Evolutionary conservation across 1,140 invertebrate genomes (phyloP).

Genomic region (Zaprionus ornatus): DNA sequence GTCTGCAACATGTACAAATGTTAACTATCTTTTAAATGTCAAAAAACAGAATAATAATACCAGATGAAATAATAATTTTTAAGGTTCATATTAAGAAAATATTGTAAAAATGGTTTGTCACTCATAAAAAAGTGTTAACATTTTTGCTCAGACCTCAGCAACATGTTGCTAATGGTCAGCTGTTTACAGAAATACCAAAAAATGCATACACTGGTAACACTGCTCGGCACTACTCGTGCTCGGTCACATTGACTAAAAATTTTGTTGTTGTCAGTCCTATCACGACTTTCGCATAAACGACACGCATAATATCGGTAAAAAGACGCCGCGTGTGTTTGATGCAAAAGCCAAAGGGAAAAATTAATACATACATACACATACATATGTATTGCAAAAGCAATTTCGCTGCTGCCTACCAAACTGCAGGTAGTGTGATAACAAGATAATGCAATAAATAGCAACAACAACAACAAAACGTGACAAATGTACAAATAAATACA

Average conservation of each 20-base stretch:
- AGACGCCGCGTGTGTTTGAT: slow-evolving; percentile 53
- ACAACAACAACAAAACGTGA: slow-evolving; percentile 60
- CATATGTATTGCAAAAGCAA: slow-evolving; percentile 41
- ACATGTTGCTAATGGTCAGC: slow-evolving; percentile 39
- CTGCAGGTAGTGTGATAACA: slow-evolving; percentile 59
- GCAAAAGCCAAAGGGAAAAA: slow-evolving; percentile 43
- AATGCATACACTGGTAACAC: slow-evolving; percentile 16
- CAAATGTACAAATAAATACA: slow-evolving; percentile 55
- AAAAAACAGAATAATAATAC: neutral
- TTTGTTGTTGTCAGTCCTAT: slow-evolving; percentile 51
- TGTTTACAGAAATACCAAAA: slow-evolving; percentile 30
- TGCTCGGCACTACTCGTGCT: neutral
- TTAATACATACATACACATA: slow-evolving; percentile 43
- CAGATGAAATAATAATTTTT: no score
- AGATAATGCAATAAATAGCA: slow-evolving; percentile 57
- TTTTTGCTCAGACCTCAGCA: neutral
- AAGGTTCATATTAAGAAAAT: no score
- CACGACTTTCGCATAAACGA: slow-evolving; percentile 55
- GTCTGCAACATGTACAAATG: neutral
- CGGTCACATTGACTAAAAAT: slow-evolving; percentile 35
- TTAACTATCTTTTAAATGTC: neutral
- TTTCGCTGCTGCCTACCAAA: slow-evolving; percentile 31
- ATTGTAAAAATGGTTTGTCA: no score
- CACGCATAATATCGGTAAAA: slow-evolving; percentile 47
- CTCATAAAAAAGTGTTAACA: neutral